Evolutionary conservation across 2,113 vertebrate genomes (phyloP).

Genomic region (Nycticryphes semicollaris): DNA sequence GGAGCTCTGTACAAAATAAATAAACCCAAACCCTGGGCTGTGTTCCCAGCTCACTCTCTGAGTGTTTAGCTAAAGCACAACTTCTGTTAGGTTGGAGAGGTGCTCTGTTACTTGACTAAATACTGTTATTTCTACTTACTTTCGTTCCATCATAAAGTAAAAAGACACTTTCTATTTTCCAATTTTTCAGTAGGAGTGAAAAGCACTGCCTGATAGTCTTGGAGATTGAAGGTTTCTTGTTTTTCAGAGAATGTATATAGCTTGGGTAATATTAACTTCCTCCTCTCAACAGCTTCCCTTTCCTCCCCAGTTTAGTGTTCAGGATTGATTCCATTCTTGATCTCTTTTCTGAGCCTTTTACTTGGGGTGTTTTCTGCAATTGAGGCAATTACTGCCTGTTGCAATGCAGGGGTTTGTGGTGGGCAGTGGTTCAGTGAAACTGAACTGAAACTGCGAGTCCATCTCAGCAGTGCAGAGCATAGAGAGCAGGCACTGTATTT

Average conservation of each 20-base stretch:
- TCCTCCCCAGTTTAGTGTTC: background rate
- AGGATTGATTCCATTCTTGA: background rate
- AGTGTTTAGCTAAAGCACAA: constrained; percentile 4
- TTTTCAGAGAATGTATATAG: background rate
- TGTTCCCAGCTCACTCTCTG: constrained; percentile 4
- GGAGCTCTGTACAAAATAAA: background rate
- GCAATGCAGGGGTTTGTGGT: background rate
- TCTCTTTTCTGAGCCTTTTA: background rate
- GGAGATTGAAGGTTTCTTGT: constrained; percentile 16
- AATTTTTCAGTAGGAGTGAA: background rate
- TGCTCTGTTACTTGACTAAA: constrained; percentile 28
- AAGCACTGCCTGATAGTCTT: background rate
- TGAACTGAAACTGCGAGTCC: background rate
- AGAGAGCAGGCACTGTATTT: background rate
- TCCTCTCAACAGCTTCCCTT: background rate
- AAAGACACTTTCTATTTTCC: constrained; percentile 26
- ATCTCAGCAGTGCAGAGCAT: background rate
- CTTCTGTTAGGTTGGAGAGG: background rate
- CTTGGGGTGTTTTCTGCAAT: background rate
- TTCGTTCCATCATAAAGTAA: background rate
- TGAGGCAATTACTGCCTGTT: background rate
- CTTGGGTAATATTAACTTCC: background rate
- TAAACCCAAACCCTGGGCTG: background rate
- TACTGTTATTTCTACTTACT: constrained; percentile 35
- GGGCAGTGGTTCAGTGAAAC: background rate